Evolutionary conservation across 2,113 vertebrate species (phyloP).

Genomic region (Macrotus californicus): DNA sequence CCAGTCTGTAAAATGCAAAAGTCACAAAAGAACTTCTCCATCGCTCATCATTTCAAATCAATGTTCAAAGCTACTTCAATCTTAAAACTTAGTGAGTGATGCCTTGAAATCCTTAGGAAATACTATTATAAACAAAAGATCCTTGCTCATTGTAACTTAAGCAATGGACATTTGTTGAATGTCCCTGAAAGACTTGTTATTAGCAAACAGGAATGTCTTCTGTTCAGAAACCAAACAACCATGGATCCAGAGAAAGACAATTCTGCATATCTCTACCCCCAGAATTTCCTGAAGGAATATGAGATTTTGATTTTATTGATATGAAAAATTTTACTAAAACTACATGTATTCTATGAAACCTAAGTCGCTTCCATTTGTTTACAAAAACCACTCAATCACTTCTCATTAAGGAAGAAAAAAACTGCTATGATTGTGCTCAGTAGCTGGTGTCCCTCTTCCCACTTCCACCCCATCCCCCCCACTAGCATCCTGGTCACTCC

Average conservation of each 20-base stretch:
- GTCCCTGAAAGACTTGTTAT: background rate
- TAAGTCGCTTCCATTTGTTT: background rate
- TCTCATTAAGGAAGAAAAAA: background rate
- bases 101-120: background rate
- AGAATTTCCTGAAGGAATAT: background rate
- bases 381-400: background rate
- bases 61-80: background rate
- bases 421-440: background rate
- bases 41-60: background rate
- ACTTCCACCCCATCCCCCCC: rapidly evolving
- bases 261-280: background rate
- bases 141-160: background rate
- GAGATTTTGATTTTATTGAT: background rate
- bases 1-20: background rate
- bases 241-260: background rate
- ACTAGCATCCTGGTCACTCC: background rate
- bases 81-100: background rate
- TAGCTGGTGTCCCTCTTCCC: background rate
- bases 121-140: background rate
- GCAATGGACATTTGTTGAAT: background rate
- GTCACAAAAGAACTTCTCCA: background rate
- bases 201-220: background rate
- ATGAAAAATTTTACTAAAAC: background rate
- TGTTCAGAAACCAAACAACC: background rate
- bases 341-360: background rate